Conservation (phyloP, 1,140 invertebrate species). For the Drosophila sulfurigaster region DNA sequence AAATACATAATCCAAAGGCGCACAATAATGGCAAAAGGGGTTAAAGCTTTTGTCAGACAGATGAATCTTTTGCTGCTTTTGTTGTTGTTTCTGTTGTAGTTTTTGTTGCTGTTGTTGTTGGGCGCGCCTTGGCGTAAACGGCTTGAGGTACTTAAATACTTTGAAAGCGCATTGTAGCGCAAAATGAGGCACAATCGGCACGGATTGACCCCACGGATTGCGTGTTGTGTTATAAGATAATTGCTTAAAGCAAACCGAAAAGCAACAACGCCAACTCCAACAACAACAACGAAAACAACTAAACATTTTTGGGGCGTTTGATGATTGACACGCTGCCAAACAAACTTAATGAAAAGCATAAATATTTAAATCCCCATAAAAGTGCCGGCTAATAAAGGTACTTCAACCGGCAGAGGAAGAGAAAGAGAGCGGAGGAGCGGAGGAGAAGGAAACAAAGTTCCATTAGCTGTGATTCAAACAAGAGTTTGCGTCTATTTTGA, state of each 20-base stretch:
- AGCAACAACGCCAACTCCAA: constrained; percentile 2
- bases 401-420: not conserved
- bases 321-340: constrained; percentile 55
- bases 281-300: constrained; percentile 20
- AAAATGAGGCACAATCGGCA: constrained; percentile 70
- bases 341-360: constrained; percentile 65
- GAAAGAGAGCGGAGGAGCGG: too few species aligned
- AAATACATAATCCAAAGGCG: constrained; percentile 80
- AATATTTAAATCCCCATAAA: constrained; percentile 55
- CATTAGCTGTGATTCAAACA: not conserved
- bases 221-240: constrained; percentile 76
- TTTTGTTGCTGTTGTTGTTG: constrained; percentile 21
- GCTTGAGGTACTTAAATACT: constrained; percentile 82
- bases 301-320: constrained; percentile 33
- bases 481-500: constrained; percentile 1
- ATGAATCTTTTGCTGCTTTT: constrained; percentile 45
- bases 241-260: constrained; percentile 65
- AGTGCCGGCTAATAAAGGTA: constrained; percentile 22
- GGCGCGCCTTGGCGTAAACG: constrained; percentile 48
- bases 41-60: constrained; percentile 55
- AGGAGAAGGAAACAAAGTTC: not conserved
- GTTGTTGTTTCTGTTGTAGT: constrained; percentile 49
- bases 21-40: constrained; percentile 69
- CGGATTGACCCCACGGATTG: constrained; percentile 69
- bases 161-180: constrained; percentile 79